Evolutionary conservation across 1,140 invertebrate genomes (phyloP).

Genomic region (Drosophila setifemur): DNA sequence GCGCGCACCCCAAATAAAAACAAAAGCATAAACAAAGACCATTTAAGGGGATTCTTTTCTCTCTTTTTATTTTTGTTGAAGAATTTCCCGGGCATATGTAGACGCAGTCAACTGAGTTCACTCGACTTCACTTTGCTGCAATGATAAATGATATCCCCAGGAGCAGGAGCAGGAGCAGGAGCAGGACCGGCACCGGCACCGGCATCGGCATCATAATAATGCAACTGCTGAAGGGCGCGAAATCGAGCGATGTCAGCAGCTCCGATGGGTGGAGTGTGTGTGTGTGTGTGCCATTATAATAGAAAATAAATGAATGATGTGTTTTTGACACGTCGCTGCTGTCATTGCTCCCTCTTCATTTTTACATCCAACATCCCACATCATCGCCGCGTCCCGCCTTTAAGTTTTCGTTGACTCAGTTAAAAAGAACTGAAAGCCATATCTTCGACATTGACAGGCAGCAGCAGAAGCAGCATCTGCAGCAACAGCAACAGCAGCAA

Average conservation of each 20-base stretch:
- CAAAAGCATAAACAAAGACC: slow-evolving; percentile 33
- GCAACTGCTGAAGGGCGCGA: slow-evolving; percentile 69
- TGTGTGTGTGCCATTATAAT: slow-evolving; percentile 63
- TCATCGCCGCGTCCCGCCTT: slow-evolving; percentile 47
- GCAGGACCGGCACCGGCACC: background rate
- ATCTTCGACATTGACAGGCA: slow-evolving; percentile 71
- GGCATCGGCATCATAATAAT: slow-evolving; percentile 62
- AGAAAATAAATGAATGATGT: slow-evolving; percentile 82
- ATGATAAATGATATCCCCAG: slow-evolving; percentile 77
- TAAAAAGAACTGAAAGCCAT: slow-evolving; percentile 62
- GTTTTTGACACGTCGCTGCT: slow-evolving; percentile 78
- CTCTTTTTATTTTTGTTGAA: too few relatives aligned
- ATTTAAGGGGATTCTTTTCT: slow-evolving; percentile 57
- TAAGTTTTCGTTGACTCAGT: slow-evolving; percentile 53
- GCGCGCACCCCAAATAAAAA: slow-evolving; percentile 9
- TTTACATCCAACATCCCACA: slow-evolving; percentile 46
- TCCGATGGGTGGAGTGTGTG: slow-evolving; percentile 14
- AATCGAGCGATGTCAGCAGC: slow-evolving; percentile 42
- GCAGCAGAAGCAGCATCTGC: slow-evolving; percentile 36
- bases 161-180: too few relatives aligned
- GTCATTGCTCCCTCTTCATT: slow-evolving; percentile 69
- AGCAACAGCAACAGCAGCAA: slow-evolving; percentile 27
- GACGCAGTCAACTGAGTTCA: slow-evolving; percentile 74
- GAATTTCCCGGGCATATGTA: slow-evolving; percentile 49
- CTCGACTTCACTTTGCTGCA: slow-evolving; percentile 61